Percentiles rank a stretch among this genome's conserved stretches.
These are phyloP conservation scores for Felis catus DNA, from an alignment of 2,113 vertebrate species.

Conservation along the genomic window F.catus_Fca126_mat1.0 CM031414.1:125905001-125905500, in stretches of 20 bases:
- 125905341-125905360: background rate
- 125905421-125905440: background rate
- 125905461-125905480: background rate
- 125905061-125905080: background rate
- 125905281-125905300: background rate
- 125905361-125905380: background rate
- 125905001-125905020: background rate
- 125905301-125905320: background rate
- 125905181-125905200: background rate
- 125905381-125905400: background rate
- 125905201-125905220: background rate
- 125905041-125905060: background rate
- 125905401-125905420: background rate
- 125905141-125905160: background rate
- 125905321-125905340: no score
- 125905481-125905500: background rate
- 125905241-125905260: background rate
- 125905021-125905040: background rate
- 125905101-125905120: background rate
- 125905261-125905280: background rate
- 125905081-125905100: background rate
- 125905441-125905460: background rate
- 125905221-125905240: background rate
- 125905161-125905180: background rate
- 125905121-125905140: background rate